These are phyloP conservation scores for Petrolisthes manimaculis DNA, from an alignment of 2,888 invertebrate species.

Conservation along the genomic window DNA sequence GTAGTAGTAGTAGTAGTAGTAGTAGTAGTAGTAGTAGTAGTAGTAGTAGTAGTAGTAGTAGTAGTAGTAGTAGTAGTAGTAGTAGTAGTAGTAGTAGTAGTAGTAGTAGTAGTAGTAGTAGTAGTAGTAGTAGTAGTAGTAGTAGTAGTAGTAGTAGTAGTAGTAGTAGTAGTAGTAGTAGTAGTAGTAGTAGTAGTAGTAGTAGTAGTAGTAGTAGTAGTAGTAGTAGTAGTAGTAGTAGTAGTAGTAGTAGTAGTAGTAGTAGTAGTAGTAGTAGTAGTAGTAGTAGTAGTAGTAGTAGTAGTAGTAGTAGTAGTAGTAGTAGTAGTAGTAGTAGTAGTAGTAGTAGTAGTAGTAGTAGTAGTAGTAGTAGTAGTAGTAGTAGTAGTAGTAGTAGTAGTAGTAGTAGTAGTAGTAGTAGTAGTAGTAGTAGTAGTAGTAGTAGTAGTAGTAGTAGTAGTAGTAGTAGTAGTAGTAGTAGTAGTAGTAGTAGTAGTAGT, in stretches of 20 bases:
- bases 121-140: conserved; percentile 22
- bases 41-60: conserved; percentile 21
- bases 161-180: conserved; percentile 19
- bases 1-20: conserved; percentile 23
- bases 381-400: conserved; percentile 23
- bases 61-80: conserved; percentile 21
- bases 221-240: conserved; percentile 21
- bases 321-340: conserved; percentile 23
- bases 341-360: conserved; percentile 19
- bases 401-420: conserved; percentile 21
- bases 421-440: conserved; percentile 21
- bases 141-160: conserved; percentile 23
- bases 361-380: conserved; percentile 23
- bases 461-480: conserved; percentile 20
- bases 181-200: conserved; percentile 23
- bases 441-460: conserved; percentile 22
- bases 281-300: conserved; percentile 20
- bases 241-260: conserved; percentile 21
- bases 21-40: conserved; percentile 23
- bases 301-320: conserved; percentile 22
- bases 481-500: conserved; percentile 22
- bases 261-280: conserved; percentile 22
- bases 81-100: conserved; percentile 22
- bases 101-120: conserved; percentile 20
- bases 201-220: conserved; percentile 23